Conservation (phyloP, 2,888 invertebrate genomes). For the Eurytoma californica region DNA sequence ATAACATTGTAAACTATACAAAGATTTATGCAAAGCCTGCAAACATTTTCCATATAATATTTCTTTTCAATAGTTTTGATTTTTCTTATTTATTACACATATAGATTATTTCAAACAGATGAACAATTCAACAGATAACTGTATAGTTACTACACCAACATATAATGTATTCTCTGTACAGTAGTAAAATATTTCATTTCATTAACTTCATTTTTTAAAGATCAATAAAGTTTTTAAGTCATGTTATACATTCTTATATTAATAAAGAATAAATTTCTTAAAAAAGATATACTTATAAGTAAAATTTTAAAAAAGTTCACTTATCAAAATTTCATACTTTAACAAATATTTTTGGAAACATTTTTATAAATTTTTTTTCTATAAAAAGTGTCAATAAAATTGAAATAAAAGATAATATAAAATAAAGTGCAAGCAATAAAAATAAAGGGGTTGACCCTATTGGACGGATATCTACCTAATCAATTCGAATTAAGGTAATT, state of each 20-base stretch:
- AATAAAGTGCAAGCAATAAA: constrained; percentile 26
- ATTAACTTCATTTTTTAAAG: not conserved
- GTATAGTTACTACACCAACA: constrained; percentile 15
- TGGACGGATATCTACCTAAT: constrained; percentile 61
- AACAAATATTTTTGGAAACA: not conserved
- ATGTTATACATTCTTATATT: constrained; percentile 12
- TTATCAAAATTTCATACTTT: constrained; percentile 10
- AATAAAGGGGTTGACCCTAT: constrained; percentile 43
- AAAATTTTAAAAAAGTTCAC: not conserved
- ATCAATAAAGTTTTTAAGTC: not conserved
- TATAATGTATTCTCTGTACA: constrained; percentile 25
- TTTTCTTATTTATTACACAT: constrained; percentile 9
- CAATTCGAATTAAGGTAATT: constrained; percentile 7
- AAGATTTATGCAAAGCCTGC: constrained; percentile 20
- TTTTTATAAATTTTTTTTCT: no score
- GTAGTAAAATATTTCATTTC: constrained; percentile 33
- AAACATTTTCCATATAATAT: not conserved
- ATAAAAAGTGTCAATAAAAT: constrained; percentile 6
- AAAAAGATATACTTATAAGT: not conserved
- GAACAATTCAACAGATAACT: constrained; percentile 33
- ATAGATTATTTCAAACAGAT: constrained; percentile 10
- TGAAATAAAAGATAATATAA: constrained; percentile 14
- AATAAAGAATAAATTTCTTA: constrained; percentile 23
- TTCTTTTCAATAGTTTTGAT: constrained; percentile 29
- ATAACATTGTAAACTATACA: constrained; percentile 44